phyloP scores from a whole-genome alignment of 2,888 invertebrate species.

The Brachyptera risi region DNA sequence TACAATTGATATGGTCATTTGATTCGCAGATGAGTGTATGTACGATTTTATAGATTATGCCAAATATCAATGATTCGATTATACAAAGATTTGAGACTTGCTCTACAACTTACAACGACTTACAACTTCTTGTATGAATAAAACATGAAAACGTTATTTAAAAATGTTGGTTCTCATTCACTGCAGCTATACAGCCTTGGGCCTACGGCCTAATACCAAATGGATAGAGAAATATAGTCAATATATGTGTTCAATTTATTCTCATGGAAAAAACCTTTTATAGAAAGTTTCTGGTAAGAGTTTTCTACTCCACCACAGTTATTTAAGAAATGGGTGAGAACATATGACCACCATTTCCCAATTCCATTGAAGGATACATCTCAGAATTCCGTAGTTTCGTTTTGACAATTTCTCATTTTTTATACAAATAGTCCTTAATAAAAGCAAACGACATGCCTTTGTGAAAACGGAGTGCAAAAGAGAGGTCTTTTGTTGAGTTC shows the following conservation, averaged over 20 bases:
- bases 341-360: constrained; percentile 19
- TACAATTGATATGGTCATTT: too few species aligned
- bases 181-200: too few species aligned
- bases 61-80: too few species aligned
- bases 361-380: not conserved
- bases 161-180: too few species aligned
- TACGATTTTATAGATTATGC: too few species aligned
- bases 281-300: not conserved
- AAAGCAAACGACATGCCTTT: constrained; percentile 2
- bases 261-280: not conserved
- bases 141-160: too few species aligned
- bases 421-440: constrained; percentile 18
- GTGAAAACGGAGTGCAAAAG: not conserved
- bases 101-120: too few species aligned
- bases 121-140: too few species aligned
- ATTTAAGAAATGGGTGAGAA: constrained; percentile 8
- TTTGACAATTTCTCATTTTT: not conserved
- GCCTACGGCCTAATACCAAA: too few species aligned
- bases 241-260: constrained; percentile 14
- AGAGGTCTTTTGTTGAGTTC: not conserved
- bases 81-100: too few species aligned
- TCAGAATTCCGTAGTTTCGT: not conserved
- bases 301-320: constrained; percentile 4
- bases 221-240: not conserved
- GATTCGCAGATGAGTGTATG: too few species aligned